Percentiles rank a stretch among this genome's conserved stretches.
These are phyloP conservation scores for Micromussa lordhowensis DNA, from an alignment of 92 coral and sea anemone genomes.

Conservation along the genomic window DNA sequence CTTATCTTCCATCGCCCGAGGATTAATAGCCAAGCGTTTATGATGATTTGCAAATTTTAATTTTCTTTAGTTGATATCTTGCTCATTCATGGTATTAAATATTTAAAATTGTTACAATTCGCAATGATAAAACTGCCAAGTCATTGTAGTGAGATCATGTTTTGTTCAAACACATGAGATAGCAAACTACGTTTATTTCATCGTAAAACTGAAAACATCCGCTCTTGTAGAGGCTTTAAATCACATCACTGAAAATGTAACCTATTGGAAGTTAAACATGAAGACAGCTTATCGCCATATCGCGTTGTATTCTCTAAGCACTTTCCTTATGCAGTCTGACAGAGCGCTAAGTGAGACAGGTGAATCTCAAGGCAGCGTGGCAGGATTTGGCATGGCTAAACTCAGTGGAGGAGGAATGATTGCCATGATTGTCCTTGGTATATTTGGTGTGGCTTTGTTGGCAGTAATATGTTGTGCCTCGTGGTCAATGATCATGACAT, in stretches of 20 bases:
- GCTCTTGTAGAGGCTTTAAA: too few species aligned
- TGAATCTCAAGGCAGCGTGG: neutral
- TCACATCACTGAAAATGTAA: neutral
- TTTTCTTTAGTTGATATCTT: neutral
- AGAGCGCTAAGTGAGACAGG: constrained; percentile 10
- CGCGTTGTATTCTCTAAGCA: constrained; percentile 16
- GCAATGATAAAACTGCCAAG: neutral
- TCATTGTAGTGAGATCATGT: too few species aligned
- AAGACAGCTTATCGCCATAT: neutral
- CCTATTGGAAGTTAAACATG: neutral
- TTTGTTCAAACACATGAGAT: neutral
- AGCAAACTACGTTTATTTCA: neutral
- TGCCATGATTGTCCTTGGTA: constrained; percentile 42
- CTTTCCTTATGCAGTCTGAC: neutral
- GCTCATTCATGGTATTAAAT: neutral
- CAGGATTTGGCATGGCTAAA: constrained; percentile 16
- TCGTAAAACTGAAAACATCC: neutral
- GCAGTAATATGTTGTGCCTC: constrained; percentile 44
- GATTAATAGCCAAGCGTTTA: neutral
- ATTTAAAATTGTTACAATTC: neutral
- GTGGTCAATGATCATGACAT: constrained; percentile 38
- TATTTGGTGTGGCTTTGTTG: constrained; percentile 35
- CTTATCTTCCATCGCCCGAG: constrained; percentile 19
- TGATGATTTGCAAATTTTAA: constrained; percentile 17
- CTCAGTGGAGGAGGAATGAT: constrained; percentile 42